phyloP scores from a whole-genome alignment of 2,888 invertebrate genomes.

The Craniophora ligustri region DNA sequence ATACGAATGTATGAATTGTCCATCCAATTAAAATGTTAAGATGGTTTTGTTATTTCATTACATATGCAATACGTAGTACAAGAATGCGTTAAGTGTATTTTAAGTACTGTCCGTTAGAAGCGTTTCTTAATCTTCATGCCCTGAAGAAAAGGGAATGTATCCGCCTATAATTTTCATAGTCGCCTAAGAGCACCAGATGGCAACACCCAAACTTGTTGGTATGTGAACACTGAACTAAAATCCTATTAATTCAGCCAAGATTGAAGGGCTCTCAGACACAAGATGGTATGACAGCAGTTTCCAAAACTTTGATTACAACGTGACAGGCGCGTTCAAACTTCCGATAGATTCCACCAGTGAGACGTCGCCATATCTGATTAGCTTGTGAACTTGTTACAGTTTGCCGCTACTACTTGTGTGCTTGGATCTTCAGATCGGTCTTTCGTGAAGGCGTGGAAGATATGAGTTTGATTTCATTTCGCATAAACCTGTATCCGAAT shows the following conservation, averaged over 20 bases:
- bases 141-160: no score
- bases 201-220: slow-evolving; percentile 18
- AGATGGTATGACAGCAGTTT: slow-evolving; percentile 63
- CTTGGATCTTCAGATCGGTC: background rate
- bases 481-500: no score
- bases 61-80: no score
- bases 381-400: slow-evolving; percentile 63
- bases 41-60: no score
- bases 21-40: no score
- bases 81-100: no score
- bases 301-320: slow-evolving; percentile 71
- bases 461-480: background rate
- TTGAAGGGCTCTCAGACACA: slow-evolving; percentile 57
- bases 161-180: no score
- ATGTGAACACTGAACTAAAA: slow-evolving; percentile 46
- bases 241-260: slow-evolving; percentile 61
- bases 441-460: background rate
- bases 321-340: slow-evolving; percentile 64
- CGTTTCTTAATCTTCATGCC: no score
- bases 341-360: slow-evolving; percentile 64
- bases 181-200: background rate
- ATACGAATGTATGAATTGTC: no score
- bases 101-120: no score
- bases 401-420: slow-evolving; percentile 32
- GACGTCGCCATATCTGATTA: slow-evolving; percentile 65